Base-by-base conservation (phyloP, 2,888 invertebrate species). In the Lamellibrachia columna region DNA sequence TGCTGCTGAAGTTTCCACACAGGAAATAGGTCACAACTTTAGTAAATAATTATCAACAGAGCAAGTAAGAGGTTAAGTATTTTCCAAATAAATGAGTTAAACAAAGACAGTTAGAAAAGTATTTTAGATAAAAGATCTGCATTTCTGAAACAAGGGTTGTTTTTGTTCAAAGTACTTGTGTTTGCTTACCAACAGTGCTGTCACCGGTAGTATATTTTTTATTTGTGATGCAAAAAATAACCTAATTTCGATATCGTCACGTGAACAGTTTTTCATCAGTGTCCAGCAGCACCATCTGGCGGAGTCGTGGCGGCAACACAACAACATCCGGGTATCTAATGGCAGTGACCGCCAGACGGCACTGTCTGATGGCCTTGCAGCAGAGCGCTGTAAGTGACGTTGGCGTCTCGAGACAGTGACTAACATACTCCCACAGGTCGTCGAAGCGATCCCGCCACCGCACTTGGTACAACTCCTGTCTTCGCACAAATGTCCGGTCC, bases 401-500 rank as follows among this genome's bases (percentile, higher is more conserved):
- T 11, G 75, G 75, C 75, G 75, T 75, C 75, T 75, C 75, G 75
- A 75, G 75, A 22, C 75, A 75, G 22, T 75, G 75, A 75, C 75
- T 75, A 15, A 75, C 75, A n/a, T 75, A 75, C 22, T 75, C 75
- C 75, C 75, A 75, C 75, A 75, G 75, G 22, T 75, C 75, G 75
- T 75, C 75, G 75, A 75, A 75, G 75, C 75, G 75, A n/a, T 75
- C 75, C 22, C 75, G 75, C 75, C 75, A 75, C 75, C 75, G 75
- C 22, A 75, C 75, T n/a, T 75, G 22, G 22, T 75, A 75, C 22
- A 75, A 22, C 75, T 75, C 75, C 75, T 75, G 75, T 75, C 75
- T 75, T n/a, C 75, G 75, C 22, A 75, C 22, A 75, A 75, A 75
- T 6, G 75, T 75, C 15, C 22, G 75, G 75, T 75, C 75, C 22